A percentile compares a stretch with the other conserved stretches of the same genome.
phyloP scores from a whole-genome alignment of 2,888 invertebrate genomes.

The Tubiluchus corallicola region DNA sequence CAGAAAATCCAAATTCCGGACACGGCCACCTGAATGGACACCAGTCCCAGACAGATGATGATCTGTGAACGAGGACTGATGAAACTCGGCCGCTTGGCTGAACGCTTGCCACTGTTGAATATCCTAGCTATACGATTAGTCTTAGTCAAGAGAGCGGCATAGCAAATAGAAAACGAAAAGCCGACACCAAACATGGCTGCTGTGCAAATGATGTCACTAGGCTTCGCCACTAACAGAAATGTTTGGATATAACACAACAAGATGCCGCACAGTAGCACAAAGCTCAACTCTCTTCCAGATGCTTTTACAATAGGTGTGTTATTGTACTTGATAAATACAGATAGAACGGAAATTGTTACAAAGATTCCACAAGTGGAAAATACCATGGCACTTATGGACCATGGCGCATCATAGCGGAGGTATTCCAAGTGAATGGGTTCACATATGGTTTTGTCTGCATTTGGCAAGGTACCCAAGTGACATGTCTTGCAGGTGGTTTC shows the following conservation, averaged over 20 bases:
- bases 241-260: constrained; percentile 30
- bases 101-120: constrained; percentile 29
- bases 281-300: constrained; percentile 31
- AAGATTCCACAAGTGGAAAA: constrained; percentile 28
- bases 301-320: constrained; percentile 32
- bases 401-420: constrained; percentile 45
- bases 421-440: constrained; percentile 34
- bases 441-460: constrained; percentile 42
- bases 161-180: constrained; percentile 29
- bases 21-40: constrained; percentile 22
- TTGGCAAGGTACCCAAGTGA: constrained; percentile 58
- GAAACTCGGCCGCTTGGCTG: constrained; percentile 29
- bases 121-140: constrained; percentile 36
- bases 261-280: constrained; percentile 29
- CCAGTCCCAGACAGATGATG: constrained; percentile 28
- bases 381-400: constrained; percentile 83
- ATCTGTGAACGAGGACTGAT: constrained; percentile 33
- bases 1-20: constrained; percentile 71
- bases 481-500: constrained; percentile 69
- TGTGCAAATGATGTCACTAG: constrained; percentile 26
- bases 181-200: constrained; percentile 29
- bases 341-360: constrained; percentile 23
- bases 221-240: constrained; percentile 27
- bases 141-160: constrained; percentile 31
- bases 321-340: constrained; percentile 26